A percentile compares a stretch with the other conserved stretches of the same genome.
phyloP scores from a whole-genome alignment of 2,113 vertebrate genomes.

The Ictalurus furcatus region DNA sequence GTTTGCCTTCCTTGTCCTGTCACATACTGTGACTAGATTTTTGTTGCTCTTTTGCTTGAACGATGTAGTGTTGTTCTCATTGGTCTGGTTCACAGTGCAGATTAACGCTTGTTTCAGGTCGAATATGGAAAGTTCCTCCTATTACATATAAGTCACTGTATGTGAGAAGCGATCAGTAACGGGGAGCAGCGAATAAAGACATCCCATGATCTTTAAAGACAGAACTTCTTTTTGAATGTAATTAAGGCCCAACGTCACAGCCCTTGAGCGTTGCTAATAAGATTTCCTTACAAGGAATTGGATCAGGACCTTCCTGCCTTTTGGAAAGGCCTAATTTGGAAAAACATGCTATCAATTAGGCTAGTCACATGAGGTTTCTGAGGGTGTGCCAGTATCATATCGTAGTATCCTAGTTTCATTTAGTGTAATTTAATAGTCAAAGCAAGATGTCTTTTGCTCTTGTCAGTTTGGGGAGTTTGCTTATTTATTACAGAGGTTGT shows the following conservation, averaged over 20 bases:
- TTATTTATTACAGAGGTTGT: neutral
- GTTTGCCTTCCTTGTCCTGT: neutral
- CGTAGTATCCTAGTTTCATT: neutral
- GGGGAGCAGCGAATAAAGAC: neutral
- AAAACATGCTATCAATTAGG: neutral
- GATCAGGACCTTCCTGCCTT: neutral
- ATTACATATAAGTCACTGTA: neutral
- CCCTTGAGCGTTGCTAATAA: slow-evolving; percentile 14
- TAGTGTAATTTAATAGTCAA: neutral
- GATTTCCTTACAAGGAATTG: slow-evolving; percentile 13
- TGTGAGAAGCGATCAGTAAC: neutral
- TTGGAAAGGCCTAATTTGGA: neutral
- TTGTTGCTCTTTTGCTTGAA: neutral
- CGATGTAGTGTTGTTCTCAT: no score
- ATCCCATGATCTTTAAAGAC: neutral
- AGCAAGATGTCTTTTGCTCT: no score
- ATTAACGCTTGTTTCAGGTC: neutral
- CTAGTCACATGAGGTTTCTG: neutral
- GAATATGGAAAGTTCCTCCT: neutral
- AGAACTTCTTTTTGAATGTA: slow-evolving; percentile 5
- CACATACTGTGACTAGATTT: neutral
- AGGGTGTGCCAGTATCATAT: neutral
- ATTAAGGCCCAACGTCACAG: neutral
- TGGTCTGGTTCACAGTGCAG: no score
- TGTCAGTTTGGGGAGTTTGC: neutral